Conservation (phyloP, 1,140 invertebrate genomes). For the Lamellibrachia luymesi region DNA sequence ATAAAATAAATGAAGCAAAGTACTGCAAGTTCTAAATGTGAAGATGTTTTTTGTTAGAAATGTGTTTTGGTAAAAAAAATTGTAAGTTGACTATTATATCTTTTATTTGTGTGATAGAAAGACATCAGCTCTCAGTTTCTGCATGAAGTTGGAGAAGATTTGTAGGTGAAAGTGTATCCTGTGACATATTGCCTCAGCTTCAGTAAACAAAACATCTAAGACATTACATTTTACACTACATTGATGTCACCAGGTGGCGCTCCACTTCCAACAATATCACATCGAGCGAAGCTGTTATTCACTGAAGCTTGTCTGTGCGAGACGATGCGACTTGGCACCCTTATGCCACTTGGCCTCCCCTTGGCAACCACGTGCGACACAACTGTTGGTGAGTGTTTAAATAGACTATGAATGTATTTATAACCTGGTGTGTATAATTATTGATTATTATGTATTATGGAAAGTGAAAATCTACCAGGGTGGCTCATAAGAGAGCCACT, state of each 20-base stretch:
- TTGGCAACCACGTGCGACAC: constrained; percentile 7
- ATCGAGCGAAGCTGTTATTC: constrained; percentile 9
- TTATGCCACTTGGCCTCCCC: background rate
- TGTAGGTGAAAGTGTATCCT: background rate
- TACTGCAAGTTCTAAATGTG: background rate
- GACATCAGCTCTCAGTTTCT: background rate
- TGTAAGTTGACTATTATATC: too few relatives aligned
- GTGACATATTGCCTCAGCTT: background rate
- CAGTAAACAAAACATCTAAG: background rate
- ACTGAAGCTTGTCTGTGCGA: constrained; percentile 15
- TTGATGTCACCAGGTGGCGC: background rate
- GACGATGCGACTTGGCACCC: background rate
- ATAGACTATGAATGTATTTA: background rate
- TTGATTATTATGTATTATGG: background rate
- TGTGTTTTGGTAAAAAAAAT: too few relatives aligned
- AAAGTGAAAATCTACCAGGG: background rate
- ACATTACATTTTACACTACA: background rate
- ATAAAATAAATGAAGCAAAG: too few relatives aligned
- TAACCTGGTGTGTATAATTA: constrained; percentile 56
- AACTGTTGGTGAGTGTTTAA: background rate
- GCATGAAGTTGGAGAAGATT: background rate
- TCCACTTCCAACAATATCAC: background rate
- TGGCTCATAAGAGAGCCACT: too few relatives aligned
- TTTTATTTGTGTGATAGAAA: too few relatives aligned
- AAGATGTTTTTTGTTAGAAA: background rate